Conservation (phyloP, 2,888 invertebrate genomes). For the Orgyia antiqua region DNA sequence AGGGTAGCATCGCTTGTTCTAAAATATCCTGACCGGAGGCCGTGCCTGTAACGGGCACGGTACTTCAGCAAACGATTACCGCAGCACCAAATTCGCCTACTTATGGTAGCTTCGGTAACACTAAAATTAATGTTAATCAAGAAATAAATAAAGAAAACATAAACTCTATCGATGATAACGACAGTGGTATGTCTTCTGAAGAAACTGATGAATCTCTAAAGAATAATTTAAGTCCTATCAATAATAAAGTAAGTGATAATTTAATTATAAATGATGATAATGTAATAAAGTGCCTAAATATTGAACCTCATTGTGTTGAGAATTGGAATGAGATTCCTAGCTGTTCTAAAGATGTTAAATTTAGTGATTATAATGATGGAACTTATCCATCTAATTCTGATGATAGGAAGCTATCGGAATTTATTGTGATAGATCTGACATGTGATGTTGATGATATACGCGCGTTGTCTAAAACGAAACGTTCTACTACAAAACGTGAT, state of each 20-base stretch:
- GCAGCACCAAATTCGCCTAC: constrained; percentile 35
- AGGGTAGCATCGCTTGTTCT: constrained; percentile 44
- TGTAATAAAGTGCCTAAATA: constrained; percentile 69
- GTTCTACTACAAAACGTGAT: constrained; percentile 49
- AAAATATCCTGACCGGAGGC: constrained; percentile 69
- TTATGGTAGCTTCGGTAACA: constrained; percentile 64
- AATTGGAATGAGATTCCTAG: constrained; percentile 70
- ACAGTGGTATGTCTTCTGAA: constrained; percentile 72
- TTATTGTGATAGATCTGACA: constrained; percentile 68
- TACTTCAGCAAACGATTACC: constrained; percentile 26
- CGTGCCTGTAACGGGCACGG: constrained; percentile 66
- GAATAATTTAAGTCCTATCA: constrained; percentile 40
- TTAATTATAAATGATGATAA: constrained; percentile 38
- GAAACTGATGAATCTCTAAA: constrained; percentile 63
- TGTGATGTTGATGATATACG: constrained; percentile 51
- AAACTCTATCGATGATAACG: constrained; percentile 33
- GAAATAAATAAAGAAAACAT: constrained; percentile 25
- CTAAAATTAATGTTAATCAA: constrained; percentile 38
- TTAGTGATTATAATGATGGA: constrained; percentile 44
- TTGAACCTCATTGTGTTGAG: constrained; percentile 51
- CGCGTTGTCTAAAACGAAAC: constrained; percentile 32
- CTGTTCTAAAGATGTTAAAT: constrained; percentile 58
- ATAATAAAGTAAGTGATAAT: constrained; percentile 32
- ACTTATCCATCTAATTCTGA: constrained; percentile 25
- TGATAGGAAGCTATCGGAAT: constrained; percentile 43